These are phyloP conservation scores for Andrena camellia DNA, from an alignment of 2,888 invertebrate genomes.

Conservation along the genomic window DNA sequence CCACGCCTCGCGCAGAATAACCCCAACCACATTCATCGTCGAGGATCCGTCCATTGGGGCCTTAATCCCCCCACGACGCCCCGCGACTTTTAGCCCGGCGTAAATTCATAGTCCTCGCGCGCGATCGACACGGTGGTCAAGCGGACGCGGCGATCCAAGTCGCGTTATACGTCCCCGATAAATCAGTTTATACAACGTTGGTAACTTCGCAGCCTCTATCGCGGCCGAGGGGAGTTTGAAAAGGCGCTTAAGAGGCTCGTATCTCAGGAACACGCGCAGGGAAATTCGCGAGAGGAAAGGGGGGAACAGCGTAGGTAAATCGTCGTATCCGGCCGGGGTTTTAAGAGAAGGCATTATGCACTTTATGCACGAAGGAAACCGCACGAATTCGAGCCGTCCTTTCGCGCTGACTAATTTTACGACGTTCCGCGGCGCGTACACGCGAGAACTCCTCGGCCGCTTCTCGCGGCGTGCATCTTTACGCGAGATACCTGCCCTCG, in stretches of 20 bases:
- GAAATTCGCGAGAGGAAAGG: constrained; percentile 35
- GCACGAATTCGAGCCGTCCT: constrained; percentile 51
- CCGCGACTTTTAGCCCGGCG: background rate
- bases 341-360: constrained; percentile 60
- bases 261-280: constrained; percentile 26
- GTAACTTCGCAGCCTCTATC: constrained; percentile 17
- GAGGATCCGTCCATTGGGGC: too few species aligned
- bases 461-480: background rate
- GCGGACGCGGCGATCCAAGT: background rate
- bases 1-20: too few species aligned
- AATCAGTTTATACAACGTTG: constrained; percentile 28
- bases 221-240: constrained; percentile 6
- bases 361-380: constrained; percentile 57
- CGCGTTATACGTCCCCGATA: constrained; percentile 34
- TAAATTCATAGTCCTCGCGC: background rate
- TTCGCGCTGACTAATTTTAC: constrained; percentile 64
- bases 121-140: constrained; percentile 40
- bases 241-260: constrained; percentile 40
- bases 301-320: constrained; percentile 18
- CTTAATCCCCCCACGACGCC: too few species aligned
- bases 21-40: too few species aligned
- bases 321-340: constrained; percentile 42
- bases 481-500: background rate
- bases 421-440: constrained; percentile 39
- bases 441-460: constrained; percentile 6